phyloP scores from a whole-genome alignment of 1,140 invertebrate genomes.

The Conopomorpha cramerella region DNA sequence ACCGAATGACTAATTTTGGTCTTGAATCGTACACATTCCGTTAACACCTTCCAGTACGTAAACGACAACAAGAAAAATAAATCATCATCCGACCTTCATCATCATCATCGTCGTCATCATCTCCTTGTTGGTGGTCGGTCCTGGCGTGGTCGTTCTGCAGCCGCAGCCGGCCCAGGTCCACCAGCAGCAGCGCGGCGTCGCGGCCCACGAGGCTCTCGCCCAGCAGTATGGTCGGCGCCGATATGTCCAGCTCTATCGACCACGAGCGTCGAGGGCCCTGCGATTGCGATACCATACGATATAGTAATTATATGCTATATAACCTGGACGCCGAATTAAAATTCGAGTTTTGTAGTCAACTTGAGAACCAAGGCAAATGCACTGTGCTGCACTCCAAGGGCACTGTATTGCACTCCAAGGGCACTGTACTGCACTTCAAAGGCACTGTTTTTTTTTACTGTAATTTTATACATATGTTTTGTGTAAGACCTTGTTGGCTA shows the following conservation, averaged over 20 bases:
- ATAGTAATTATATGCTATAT: too few species aligned
- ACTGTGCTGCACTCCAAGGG: neutral
- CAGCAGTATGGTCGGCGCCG: conserved; percentile 88
- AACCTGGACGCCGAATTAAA: neutral
- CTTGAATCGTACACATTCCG: too few species aligned
- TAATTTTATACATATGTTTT: neutral
- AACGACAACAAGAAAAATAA: neutral
- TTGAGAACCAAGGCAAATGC: neutral
- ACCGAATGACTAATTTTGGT: neutral
- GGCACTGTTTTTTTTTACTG: neutral
- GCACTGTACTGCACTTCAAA: neutral
- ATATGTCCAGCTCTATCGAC: conserved; percentile 89
- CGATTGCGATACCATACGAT: too few species aligned
- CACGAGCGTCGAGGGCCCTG: conserved; percentile 73
- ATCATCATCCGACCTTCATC: conserved; percentile 19
- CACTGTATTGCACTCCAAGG: neutral
- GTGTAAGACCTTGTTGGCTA: too few species aligned
- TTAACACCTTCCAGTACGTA: neutral
- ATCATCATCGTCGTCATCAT: conserved; percentile 12
- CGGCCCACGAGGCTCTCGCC: conserved; percentile 82
- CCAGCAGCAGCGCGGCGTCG: conserved; percentile 79
- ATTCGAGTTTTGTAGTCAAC: neutral
- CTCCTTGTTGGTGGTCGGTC: conserved; percentile 5
- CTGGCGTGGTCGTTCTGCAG: conserved; percentile 65
- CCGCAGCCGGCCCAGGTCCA: conserved; percentile 84